Conservation (phyloP, 2,113 vertebrate species). For the Cheilinus undulatus region DNA sequence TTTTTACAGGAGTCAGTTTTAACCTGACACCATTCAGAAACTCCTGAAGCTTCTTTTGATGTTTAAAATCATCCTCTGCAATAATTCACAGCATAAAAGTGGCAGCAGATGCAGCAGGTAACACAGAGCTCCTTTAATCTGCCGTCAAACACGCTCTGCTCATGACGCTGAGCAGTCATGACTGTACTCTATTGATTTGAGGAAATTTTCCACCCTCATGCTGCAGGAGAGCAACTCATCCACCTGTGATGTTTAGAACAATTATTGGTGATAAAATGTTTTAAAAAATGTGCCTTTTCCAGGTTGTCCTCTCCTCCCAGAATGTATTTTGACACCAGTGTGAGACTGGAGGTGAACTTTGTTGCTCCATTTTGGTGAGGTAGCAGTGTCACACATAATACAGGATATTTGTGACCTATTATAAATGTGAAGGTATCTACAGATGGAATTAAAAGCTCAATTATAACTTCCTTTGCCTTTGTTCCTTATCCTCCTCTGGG, state of each 20-base stretch:
- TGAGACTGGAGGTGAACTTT: background rate
- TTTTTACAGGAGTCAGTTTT: constrained; percentile 12
- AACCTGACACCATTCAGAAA: background rate
- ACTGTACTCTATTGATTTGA: constrained; percentile 43
- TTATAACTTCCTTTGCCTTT: background rate
- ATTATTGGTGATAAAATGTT: constrained; percentile 7
- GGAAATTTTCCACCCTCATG: constrained; percentile 38
- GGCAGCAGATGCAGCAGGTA: background rate
- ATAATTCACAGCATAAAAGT: constrained; percentile 30
- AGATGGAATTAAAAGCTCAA: background rate
- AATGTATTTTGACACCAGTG: constrained; percentile 3
- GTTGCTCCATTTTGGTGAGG: background rate
- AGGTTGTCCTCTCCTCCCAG: background rate
- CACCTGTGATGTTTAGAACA: background rate
- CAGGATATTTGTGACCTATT: background rate
- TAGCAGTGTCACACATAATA: background rate
- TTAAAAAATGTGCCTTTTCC: constrained; percentile 16
- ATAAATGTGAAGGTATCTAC: background rate
- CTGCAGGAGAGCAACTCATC: constrained; percentile 15
- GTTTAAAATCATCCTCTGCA: constrained; percentile 14
- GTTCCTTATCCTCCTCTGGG: constrained; percentile 1
- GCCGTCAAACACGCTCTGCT: constrained; percentile 14
- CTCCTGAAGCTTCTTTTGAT: constrained; percentile 22
- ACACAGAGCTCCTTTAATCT: constrained; percentile 27
- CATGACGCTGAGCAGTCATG: constrained; percentile 58